Evolutionary conservation across 2,888 invertebrate genomes (phyloP).

Genomic region (Drosophila longiperda): DNA sequence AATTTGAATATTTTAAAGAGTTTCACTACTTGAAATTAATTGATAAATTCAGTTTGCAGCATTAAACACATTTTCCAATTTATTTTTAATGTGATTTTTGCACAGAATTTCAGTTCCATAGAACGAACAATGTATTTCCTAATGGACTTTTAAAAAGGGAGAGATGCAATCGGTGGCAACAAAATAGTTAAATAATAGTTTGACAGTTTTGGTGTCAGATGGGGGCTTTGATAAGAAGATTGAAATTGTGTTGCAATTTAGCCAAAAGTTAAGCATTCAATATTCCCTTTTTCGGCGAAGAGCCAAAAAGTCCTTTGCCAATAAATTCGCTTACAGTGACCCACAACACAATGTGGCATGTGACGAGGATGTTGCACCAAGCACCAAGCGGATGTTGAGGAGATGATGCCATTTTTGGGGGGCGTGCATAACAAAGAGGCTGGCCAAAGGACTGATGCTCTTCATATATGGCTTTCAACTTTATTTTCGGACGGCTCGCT

Average conservation of each 20-base stretch:
- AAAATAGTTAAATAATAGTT: background rate
- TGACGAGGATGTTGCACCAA: constrained; percentile 37
- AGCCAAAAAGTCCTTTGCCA: constrained; percentile 30
- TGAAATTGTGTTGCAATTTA: background rate
- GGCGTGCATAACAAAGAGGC: background rate
- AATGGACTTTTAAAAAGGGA: background rate
- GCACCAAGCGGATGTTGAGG: constrained; percentile 36
- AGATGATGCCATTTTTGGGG: background rate
- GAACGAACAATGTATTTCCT: background rate
- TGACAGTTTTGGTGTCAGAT: background rate
- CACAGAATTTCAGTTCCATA: background rate
- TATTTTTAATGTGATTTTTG: background rate
- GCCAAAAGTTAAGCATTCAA: constrained; percentile 38
- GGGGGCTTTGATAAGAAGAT: constrained; percentile 3
- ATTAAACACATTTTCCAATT: background rate
- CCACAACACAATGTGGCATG: constrained; percentile 47
- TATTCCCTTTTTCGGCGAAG: constrained; percentile 45
- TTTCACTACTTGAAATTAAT: background rate
- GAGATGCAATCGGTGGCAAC: background rate
- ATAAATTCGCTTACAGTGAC: constrained; percentile 63
- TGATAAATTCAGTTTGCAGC: background rate
- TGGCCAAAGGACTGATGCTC: constrained; percentile 15
- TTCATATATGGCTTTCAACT: constrained; percentile 35
- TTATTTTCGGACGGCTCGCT: constrained; percentile 59
- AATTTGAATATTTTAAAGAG: background rate